These are phyloP conservation scores for Malurus cyaneus DNA, from an alignment of 2,113 vertebrate species.

Conservation along the genomic window DNA sequence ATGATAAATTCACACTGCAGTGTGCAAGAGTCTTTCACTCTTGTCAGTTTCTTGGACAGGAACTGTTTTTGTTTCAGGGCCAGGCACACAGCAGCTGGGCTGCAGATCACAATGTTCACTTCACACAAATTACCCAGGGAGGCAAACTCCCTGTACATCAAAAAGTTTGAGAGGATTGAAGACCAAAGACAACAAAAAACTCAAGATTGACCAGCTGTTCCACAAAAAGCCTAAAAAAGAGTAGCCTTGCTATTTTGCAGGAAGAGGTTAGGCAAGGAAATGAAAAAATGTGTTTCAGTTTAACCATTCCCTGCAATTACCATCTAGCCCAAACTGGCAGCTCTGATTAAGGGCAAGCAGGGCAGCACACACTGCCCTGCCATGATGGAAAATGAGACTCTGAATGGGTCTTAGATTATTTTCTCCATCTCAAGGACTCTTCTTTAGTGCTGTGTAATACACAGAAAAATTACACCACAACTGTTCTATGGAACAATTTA, in stretches of 20 bases:
- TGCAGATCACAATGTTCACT: neutral
- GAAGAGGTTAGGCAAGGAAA: neutral
- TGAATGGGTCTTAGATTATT: neutral
- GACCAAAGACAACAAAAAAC: neutral
- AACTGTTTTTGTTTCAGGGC: neutral
- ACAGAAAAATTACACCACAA: slow-evolving; percentile 6
- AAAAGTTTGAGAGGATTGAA: neutral
- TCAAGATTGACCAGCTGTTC: neutral
- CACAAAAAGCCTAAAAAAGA: neutral
- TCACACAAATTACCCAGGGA: neutral
- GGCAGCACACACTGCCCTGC: neutral
- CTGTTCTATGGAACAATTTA: neutral
- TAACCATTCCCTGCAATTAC: neutral
- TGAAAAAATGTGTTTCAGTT: neutral
- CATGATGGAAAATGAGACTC: neutral
- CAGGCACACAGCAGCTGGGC: neutral
- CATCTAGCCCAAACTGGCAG: neutral
- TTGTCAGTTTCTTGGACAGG: neutral
- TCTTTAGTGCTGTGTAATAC: neutral
- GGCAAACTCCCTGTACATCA: neutral
- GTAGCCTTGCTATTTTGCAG: neutral
- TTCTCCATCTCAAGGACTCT: neutral
- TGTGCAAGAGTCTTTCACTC: neutral
- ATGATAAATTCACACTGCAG: neutral
- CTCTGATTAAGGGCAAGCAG: neutral